Evolutionary conservation across 1,140 invertebrate species (phyloP).

Genomic region (Drosophila mayri): DNA sequence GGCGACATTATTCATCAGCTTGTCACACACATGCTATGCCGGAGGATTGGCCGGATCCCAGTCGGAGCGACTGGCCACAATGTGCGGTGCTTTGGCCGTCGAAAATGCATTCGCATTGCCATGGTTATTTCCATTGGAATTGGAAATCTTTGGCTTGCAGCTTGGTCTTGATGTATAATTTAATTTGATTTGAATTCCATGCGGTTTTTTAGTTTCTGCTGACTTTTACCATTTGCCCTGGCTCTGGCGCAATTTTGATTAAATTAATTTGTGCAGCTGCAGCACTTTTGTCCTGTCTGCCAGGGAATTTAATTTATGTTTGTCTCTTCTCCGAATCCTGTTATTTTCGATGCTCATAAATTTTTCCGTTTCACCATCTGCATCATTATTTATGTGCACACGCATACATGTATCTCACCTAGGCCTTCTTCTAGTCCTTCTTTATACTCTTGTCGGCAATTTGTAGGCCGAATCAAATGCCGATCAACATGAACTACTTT

Average conservation of each 20-base stretch:
- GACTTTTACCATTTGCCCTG: conserved; percentile 33
- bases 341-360: conserved; percentile 41
- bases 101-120: conserved; percentile 11
- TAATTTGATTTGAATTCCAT: conserved; percentile 59
- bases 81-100: conserved; percentile 16
- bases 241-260: conserved; percentile 46
- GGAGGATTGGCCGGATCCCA: conserved; percentile 27
- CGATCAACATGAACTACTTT: conserved; percentile 59
- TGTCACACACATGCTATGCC: conserved; percentile 37
- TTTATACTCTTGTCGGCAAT: conserved; percentile 37
- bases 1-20: conserved; percentile 45
- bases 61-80: conserved; percentile 15
- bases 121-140: conserved; percentile 38
- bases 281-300: conserved; percentile 46
- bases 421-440: neutral
- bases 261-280: conserved; percentile 68
- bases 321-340: conserved; percentile 13
- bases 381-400: conserved; percentile 42
- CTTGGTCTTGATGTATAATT: conserved; percentile 34
- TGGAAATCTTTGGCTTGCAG: conserved; percentile 20
- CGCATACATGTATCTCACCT: neutral
- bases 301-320: conserved; percentile 60
- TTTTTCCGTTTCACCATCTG: conserved; percentile 41
- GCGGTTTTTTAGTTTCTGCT: conserved; percentile 61
- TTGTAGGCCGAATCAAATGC: conserved; percentile 56